Evolutionary conservation across 2,113 vertebrate species (phyloP).

Genomic region (Lethenteron camtschaticum): DNA sequence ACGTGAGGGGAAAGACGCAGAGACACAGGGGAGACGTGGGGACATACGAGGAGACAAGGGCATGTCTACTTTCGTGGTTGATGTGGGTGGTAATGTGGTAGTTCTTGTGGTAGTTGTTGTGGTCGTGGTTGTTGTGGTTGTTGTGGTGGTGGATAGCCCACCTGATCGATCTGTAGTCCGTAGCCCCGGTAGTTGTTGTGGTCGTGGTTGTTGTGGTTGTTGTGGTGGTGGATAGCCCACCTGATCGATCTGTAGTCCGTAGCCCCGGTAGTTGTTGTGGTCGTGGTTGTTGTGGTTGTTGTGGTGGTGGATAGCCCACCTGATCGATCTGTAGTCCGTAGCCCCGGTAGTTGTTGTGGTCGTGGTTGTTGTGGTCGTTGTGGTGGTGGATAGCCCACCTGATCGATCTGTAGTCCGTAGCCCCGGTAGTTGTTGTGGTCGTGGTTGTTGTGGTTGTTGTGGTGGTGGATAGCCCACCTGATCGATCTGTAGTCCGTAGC

Average conservation of each 20-base stretch:
- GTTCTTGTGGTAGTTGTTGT: neutral
- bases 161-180: constrained; percentile 91
- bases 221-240: neutral
- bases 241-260: too few species aligned
- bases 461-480: constrained; percentile 32
- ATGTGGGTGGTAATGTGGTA: neutral
- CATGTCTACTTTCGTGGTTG: neutral
- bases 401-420: constrained; percentile 86
- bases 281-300: neutral
- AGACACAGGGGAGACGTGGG: too few species aligned
- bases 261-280: neutral
- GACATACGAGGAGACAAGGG: too few species aligned
- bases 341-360: neutral
- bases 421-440: constrained; percentile 36
- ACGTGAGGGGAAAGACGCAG: too few species aligned
- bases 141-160: constrained; percentile 15
- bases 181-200: constrained; percentile 38
- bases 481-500: constrained; percentile 85
- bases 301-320: neutral
- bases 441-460: neutral
- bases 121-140: too few species aligned
- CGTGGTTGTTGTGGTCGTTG: neutral
- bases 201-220: neutral
- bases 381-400: constrained; percentile 28
- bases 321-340: too few species aligned